Conservation (phyloP, 2,113 vertebrate genomes). For the Ameiurus melas region DNA sequence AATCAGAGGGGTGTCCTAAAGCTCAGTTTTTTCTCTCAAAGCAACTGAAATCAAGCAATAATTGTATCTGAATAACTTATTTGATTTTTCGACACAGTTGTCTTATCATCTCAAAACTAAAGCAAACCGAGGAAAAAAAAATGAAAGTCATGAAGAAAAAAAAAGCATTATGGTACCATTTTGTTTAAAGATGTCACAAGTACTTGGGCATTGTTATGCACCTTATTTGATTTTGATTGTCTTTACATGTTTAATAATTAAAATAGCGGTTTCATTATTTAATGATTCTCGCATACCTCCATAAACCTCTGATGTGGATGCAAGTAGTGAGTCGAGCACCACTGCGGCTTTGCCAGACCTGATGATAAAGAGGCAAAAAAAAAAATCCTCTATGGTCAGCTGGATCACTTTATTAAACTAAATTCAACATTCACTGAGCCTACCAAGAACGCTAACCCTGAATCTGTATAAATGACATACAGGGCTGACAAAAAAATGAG, state of each 20-base stretch:
- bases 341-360: slow-evolving; percentile 95
- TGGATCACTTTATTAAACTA: neutral
- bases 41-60: neutral
- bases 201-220: neutral
- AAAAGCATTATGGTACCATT: neutral
- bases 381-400: neutral
- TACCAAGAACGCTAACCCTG: neutral
- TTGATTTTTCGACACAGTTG: too few relatives aligned
- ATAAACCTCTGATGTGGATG: slow-evolving; percentile 96
- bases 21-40: neutral
- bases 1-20: neutral
- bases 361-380: slow-evolving; percentile 37
- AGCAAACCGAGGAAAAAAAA: neutral
- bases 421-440: neutral
- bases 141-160: too few relatives aligned
- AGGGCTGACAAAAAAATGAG: neutral
- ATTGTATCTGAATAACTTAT: neutral
- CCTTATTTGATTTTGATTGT: too few relatives aligned
- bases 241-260: neutral
- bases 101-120: neutral
- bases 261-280: neutral
- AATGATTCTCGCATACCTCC: slow-evolving; percentile 82
- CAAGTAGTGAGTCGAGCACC: slow-evolving; percentile 93
- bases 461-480: neutral
- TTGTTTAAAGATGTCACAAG: too few relatives aligned